Evolutionary conservation across 2,888 invertebrate genomes (phyloP), one percentile per base, ranked within the genome.

Genomic region (Clostera curtula): DNA sequence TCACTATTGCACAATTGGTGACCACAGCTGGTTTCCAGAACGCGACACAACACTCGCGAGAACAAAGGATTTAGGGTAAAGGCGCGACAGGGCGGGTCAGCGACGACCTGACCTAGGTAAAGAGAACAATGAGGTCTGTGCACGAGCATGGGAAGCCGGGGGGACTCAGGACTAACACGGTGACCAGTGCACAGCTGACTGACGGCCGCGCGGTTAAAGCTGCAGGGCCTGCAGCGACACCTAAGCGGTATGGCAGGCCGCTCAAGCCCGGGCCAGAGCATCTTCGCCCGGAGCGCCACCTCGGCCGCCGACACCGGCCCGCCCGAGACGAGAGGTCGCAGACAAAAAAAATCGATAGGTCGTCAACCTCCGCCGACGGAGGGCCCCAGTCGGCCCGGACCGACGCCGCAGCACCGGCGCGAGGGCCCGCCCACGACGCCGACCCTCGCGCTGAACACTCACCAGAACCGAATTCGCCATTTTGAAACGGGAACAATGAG

Each of bases 271-370:
- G 35, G 50, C 49, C 43, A 47, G 49, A 49, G 51, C 53, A 55
- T 55, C 54, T 55, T n/a, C n/a, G n/a, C n/a, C n/a, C n/a, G n/a
- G n/a, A n/a, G 53, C 56, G 59, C 61, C 56, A 48, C 66, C 48
- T 56, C 56, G 57, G 60, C 63, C 57, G 56, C 65, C 49, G 53
- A 60, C 59, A 54, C 49, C 63, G 62, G 72, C 59, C 68, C 75
- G 60, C 71, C 73, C 72, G 74, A 61, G 64, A 51, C 66, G 66
- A 64, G 74, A 79, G 80, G 75, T 76, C 75, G 69, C 74, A 79
- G 76, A 77, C 79, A 71, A 77, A 79, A 80, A n/a, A 83, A 82
- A 83, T 83, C 82, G 70, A 83, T 83, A 83, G 82, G 80, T 82
- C 82, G 76, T 69, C 80, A 75, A 82, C 82, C 82, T 72, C 70